A percentile compares a stretch with the other conserved stretches of the same genome.
These are phyloP conservation scores for Myxocyprinus asiaticus DNA, from an alignment of 2,113 vertebrate species.

Conservation along the genomic window DNA sequence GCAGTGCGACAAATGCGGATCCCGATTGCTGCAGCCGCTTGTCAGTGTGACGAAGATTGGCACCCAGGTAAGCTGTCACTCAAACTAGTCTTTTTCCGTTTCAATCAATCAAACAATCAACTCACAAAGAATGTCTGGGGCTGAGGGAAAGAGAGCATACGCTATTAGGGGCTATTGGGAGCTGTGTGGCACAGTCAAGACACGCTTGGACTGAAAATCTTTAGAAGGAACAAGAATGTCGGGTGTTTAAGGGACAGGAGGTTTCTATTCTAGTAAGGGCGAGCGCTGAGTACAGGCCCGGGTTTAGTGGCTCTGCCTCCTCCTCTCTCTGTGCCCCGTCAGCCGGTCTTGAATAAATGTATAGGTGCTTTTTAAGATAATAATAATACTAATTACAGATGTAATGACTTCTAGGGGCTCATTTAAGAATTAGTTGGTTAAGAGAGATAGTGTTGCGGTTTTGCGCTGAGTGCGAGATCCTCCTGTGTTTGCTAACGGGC, in stretches of 20 bases:
- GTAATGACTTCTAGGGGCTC: background rate
- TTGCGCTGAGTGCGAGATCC: background rate
- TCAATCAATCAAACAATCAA: constrained; percentile 88
- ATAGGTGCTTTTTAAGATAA: background rate
- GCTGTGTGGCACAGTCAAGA: background rate
- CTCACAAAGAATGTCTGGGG: constrained; percentile 70
- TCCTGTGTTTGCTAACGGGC: constrained; percentile 19
- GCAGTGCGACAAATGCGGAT: constrained; percentile 91
- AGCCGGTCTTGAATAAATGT: background rate
- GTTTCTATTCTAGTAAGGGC: constrained; percentile 55
- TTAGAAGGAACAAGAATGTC: constrained; percentile 3
- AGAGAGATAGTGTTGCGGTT: background rate
- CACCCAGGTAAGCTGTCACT: constrained; percentile 99
- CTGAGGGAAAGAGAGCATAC: constrained; percentile 16
- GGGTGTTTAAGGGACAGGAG: constrained; percentile 29
- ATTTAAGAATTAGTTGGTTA: background rate
- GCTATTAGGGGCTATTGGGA: constrained; percentile 11
- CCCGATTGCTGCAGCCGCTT: constrained; percentile 99
- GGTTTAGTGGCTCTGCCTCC: background rate
- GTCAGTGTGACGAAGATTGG: constrained; percentile 99
- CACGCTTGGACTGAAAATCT: background rate
- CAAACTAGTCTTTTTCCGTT: constrained; percentile 86
- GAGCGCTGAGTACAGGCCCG: constrained; percentile 66
- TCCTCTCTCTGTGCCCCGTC: background rate
- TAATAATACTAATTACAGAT: constrained; percentile 9